Evolutionary conservation across 2,113 vertebrate species (phyloP), one percentile per base, ranked within the genome.

Genomic region (Entosphenus tridentatus): DNA sequence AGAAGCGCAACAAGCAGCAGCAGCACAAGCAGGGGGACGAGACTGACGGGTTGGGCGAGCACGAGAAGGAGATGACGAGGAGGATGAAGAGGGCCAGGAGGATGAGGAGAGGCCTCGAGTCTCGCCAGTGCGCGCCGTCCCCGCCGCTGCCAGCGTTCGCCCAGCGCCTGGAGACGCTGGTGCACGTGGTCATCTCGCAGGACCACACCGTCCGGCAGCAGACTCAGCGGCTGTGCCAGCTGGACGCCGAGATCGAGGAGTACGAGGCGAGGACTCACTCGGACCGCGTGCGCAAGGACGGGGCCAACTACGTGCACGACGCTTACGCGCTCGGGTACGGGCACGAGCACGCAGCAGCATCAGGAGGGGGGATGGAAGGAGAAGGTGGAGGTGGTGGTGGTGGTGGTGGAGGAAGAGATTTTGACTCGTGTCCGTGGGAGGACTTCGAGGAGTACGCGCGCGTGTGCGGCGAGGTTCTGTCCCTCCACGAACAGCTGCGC

Each of bases 131-230:
- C 39, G 39, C 39, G 39, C 39, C 39, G 39, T 39, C 39, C 39
- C 39, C 39, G 39, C 39, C 39, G 39, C 39, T 39, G 39, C 39
- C 39, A 39, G 39, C 39, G 39, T 39, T 39, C 39, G 39, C 39
- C 39, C 39, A 39, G 39, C 62, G 62, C 10, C 62, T 95, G 57
- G 84, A 87, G 70, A 83, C 81, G 1, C 77, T 96, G 75, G 84
- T 95, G 69, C 84, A 87, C 72, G 77, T 96, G 17, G 86, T 98
- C 8, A 83, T 93, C 71, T 83, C 86, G 73, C 93, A 96, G 79
- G 89, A 98, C 70, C 86, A 84, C 58, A 86, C 84, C 3, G 92
- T 98, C 77, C 82, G 85, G 72, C 87, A 92, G 17, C 93, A 98
- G 75, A 83, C 92, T 57, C 79, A 81, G 57, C 79, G 78, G 69